Percentiles rank a stretch among this genome's conserved stretches.
Evolutionary conservation across 2,113 vertebrate genomes (phyloP).

Genomic region (Nothobranchius kuhntae): DNA sequence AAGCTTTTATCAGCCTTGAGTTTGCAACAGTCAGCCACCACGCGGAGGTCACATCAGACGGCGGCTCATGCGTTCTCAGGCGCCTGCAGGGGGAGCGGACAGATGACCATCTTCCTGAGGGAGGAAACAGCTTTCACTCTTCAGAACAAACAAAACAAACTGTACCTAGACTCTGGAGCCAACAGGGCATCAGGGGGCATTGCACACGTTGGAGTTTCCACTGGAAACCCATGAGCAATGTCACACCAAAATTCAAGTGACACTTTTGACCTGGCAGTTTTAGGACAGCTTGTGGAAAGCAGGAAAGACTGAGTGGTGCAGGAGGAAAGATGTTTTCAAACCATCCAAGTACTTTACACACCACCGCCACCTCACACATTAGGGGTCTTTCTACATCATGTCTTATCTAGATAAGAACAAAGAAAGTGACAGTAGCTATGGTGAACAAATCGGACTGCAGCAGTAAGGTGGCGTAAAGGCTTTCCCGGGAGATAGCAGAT

Average conservation of each 20-base stretch:
- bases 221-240: constrained; percentile 29
- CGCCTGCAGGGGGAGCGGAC: constrained; percentile 28
- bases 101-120: constrained; percentile 67
- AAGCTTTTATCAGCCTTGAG: constrained; percentile 23
- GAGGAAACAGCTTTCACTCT: constrained; percentile 73
- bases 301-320: constrained; percentile 27
- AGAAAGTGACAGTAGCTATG: too few relatives aligned
- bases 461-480: too few relatives aligned
- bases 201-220: constrained; percentile 52
- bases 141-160: constrained; percentile 70
- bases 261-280: constrained; percentile 31
- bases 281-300: neutral
- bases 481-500: too few relatives aligned
- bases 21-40: constrained; percentile 42
- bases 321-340: neutral
- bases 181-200: constrained; percentile 54
- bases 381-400: too few relatives aligned
- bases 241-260: constrained; percentile 22
- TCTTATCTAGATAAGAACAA: too few relatives aligned
- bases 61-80: constrained; percentile 18
- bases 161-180: constrained; percentile 31
- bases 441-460: too few relatives aligned
- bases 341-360: too few relatives aligned
- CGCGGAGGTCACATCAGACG: constrained; percentile 51
- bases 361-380: too few relatives aligned